These are phyloP conservation scores for Amphimedon queenslandica DNA, from an alignment of 37 sponge, comb jelly and placozoan genomes.

Conservation along the genomic window DNA sequence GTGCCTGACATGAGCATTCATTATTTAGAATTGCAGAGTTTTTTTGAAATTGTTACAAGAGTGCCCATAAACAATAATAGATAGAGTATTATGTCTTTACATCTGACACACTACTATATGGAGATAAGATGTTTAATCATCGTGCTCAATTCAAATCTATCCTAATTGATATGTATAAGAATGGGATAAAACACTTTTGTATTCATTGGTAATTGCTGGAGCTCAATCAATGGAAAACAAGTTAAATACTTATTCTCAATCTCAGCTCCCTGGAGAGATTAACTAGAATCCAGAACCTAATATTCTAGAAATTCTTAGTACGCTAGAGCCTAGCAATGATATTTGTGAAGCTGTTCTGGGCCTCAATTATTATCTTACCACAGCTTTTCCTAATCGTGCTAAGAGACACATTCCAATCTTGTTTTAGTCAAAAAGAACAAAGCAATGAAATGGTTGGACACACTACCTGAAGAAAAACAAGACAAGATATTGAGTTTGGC, in stretches of 20 bases:
- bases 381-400: conserved; percentile 17
- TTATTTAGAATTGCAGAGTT: not conserved
- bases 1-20: conserved; percentile 9
- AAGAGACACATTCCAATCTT: conserved; percentile 23
- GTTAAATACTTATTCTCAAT: conserved; percentile 22
- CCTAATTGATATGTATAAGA: no score
- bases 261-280: conserved; percentile 29
- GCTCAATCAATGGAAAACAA: no score
- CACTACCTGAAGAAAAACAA: no score
- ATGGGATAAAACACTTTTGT: not conserved
- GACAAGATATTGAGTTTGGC: no score
- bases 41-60: not conserved
- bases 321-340: no score
- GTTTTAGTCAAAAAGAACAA: conserved; percentile 18
- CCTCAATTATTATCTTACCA: conserved; percentile 34
- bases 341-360: conserved; percentile 44
- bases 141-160: no score
- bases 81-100: no score
- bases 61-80: not conserved
- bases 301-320: not conserved
- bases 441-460: not conserved
- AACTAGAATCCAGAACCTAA: conserved; percentile 45
- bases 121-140: no score
- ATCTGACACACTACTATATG: no score
- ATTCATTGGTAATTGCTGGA: not conserved